phyloP scores from a whole-genome alignment of 2,797 vertebrate genomes.

The Trematomus bernacchii region DNA sequence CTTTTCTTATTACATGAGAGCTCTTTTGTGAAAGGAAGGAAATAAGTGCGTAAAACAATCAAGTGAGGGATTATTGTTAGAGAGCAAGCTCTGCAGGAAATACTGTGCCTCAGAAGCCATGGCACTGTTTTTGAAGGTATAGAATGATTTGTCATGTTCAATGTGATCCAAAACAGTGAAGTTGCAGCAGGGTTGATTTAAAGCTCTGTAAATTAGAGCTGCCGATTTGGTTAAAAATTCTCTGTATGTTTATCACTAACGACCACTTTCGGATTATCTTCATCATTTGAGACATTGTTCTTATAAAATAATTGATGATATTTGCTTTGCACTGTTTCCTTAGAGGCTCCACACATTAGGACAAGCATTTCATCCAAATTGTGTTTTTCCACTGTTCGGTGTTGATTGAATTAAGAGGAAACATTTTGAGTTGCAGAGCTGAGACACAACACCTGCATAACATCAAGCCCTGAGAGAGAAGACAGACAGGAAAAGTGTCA shows the following conservation, averaged over 20 bases:
- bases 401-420: constrained; percentile 32
- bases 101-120: neutral
- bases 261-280: neutral
- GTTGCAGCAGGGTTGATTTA: neutral
- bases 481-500: constrained; percentile 5
- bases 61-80: neutral
- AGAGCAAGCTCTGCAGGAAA: neutral
- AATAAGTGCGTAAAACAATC: neutral
- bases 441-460: constrained; percentile 46
- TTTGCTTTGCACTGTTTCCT: neutral
- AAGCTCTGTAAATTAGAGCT: neutral
- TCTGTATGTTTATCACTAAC: neutral
- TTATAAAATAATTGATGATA: neutral
- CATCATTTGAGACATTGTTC: neutral
- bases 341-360: neutral
- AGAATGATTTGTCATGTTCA: neutral
- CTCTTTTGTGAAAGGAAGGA: constrained; percentile 8
- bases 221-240: neutral
- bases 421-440: constrained; percentile 13
- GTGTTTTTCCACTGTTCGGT: constrained; percentile 37
- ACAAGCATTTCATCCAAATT: neutral
- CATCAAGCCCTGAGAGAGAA: constrained; percentile 13
- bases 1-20: neutral
- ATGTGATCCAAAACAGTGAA: neutral
- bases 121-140: neutral